These are phyloP conservation scores for Eubasilissa splendida DNA, from an alignment of 2,888 invertebrate genomes.

Conservation along the genomic window DNA sequence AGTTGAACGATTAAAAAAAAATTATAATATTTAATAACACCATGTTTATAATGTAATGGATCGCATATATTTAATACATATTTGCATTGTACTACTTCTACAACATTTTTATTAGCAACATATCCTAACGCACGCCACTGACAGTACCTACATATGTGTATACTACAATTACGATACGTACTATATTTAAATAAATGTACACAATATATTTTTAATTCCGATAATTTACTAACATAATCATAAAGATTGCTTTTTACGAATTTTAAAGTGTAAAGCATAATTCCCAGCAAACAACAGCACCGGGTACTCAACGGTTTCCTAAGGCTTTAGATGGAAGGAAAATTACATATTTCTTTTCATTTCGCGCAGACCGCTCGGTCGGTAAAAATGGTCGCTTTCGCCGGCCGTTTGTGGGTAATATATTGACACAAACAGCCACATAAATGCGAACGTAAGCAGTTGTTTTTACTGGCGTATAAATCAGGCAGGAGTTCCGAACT, in stretches of 20 bases:
- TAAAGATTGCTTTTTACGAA: no score
- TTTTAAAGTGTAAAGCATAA: no score
- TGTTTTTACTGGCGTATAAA: constrained; percentile 46
- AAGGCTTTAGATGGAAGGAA: constrained; percentile 9
- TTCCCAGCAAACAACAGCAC: neutral
- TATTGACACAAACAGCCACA: constrained; percentile 52
- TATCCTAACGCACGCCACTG: no score
- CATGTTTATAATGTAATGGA: no score
- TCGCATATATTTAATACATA: no score
- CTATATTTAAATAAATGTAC: neutral
- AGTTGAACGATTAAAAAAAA: no score
- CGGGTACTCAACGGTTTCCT: neutral
- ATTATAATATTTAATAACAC: no score
- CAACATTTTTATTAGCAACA: no score
- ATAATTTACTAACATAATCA: no score
- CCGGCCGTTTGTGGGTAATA: constrained; percentile 47
- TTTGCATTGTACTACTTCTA: no score
- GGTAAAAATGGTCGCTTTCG: constrained; percentile 26
- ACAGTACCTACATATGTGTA: no score
- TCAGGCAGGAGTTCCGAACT: constrained; percentile 21
- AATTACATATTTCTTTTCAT: constrained; percentile 31
- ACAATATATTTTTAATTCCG: neutral
- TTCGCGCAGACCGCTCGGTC: constrained; percentile 5
- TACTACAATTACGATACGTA: no score
- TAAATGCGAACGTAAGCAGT: constrained; percentile 46